Evolutionary conservation across 2,797 vertebrate species (phyloP), one percentile per base, ranked within the genome.

Genomic region (Spinibarbus caldwelli): DNA sequence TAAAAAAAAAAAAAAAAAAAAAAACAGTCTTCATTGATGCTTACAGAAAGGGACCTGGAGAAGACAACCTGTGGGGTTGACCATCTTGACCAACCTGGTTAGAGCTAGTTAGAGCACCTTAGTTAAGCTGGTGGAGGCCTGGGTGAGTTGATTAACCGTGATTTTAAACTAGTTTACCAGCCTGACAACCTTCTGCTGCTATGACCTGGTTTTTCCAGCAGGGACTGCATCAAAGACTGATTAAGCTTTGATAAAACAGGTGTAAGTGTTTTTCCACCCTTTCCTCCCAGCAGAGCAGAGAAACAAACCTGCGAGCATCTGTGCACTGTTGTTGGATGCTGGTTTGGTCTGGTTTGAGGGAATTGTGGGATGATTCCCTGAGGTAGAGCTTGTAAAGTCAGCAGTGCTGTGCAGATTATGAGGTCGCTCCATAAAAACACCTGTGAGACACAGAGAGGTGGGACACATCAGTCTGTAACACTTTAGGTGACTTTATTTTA

Each of bases 351-450:
- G 84, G 75, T 36, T 54, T 23, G 80, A 43, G 7, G 36, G 59
- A 80, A 41, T 75, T 38, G 66, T 31, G 31, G 68, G 11, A 41
- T 76, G 82, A 71, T 92, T 77, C 93, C 91, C 96, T 84, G 96
- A 96, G 45, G 94, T 94, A 85, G 97, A 93, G 21, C 96, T 95
- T 67, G 91, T 84, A 0, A 95, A 90, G 87, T 95, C 96, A 86
- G 94, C 90, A 66, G 94, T 94, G 88, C 89, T 95, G 93, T 96
- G 96, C 89, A 99, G 91, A 88, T 91, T 96, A 86, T 96, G 97
- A 7, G 98, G 98, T 91, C 97, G 98, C 93, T 99, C 98, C 97
- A 99, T 98, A 93, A 99, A 99, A 89, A 98, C 95, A 93, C 98
- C 97, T 99, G 92, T 90, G 91, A 64, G 71, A 84, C 38, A 78